Base-by-base conservation (phyloP, 2,888 invertebrate genomes). In the Chrysodeixis includens region DNA sequence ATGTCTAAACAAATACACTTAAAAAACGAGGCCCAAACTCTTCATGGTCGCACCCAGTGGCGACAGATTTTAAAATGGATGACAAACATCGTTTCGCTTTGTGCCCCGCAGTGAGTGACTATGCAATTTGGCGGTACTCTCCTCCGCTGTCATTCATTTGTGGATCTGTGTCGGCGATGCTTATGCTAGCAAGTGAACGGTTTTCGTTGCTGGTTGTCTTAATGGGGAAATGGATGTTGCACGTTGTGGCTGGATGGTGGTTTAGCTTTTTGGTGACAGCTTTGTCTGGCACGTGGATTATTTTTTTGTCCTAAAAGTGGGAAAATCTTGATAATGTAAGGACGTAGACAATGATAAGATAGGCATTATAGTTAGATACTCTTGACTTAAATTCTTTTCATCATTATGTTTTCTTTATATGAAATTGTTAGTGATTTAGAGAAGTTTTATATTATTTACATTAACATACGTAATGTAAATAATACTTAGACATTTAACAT, bases 1-100 rank as follows among this genome's bases (percentile, higher is more conserved):
- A n/a, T 26, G 26, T 35, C 9, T n/a, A 10, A n/a, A 10, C n/a
- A 1, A 6, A 16, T 30, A 49, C 5, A 10, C 2, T 16, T 0
- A 0, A 0, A n/a, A 32, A 56, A 2, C 30, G 30, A n/a, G 10
- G 59, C 77, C 26, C 78, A 32, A 54, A 74, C 53, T 64, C 16
- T 51, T 26, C 35, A 74, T 14, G 7, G 0, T 0, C 58, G 9
- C 22, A 18, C 66, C 69, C 67, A 78, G 83, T 71, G 74, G 82
- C 82, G 80, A 82, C 86, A 86, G 90, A 91, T 92, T 94, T 93
- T 92, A 93, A 93, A 94, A 94, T 92, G 93, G 90, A 94, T 93
- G 93, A 93, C 92, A 92, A 86, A 84, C 89, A 86, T 83, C 83
- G 86, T 84, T 88, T 87, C 87, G 92, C 93, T 93, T 92, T 93